A percentile compares a stretch with the other conserved stretches of the same genome.
Conservation (phyloP, 2,888 invertebrate species). For the Pilophorus perplexus region DNA sequence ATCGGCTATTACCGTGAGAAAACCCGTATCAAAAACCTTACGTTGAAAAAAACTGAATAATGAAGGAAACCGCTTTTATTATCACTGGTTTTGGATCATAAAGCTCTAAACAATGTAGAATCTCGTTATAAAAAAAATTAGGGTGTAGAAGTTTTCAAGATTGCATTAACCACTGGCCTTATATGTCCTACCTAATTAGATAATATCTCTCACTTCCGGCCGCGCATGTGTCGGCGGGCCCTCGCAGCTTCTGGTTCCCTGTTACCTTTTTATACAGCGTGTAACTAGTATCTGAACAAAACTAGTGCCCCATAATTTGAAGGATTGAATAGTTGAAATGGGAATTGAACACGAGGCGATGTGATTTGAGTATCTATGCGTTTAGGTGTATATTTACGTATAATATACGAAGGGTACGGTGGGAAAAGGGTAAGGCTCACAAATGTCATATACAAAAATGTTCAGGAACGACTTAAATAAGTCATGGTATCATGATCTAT, state of each 20-base stretch:
- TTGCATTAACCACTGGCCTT: slow-evolving; percentile 18
- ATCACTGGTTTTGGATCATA: slow-evolving; percentile 23
- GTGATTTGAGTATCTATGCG: too few relatives aligned
- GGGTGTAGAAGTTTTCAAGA: slow-evolving; percentile 13
- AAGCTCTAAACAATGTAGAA: slow-evolving; percentile 8
- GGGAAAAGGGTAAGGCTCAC: too few relatives aligned
- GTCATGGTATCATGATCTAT: too few relatives aligned
- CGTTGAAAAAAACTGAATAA: not conserved
- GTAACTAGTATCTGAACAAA: too few relatives aligned
- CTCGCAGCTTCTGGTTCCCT: slow-evolving; percentile 4
- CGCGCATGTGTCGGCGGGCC: not conserved
- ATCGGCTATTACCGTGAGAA: not conserved
- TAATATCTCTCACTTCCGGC: slow-evolving; percentile 17
- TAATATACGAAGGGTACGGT: too few relatives aligned
- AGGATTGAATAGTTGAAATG: too few relatives aligned
- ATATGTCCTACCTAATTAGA: slow-evolving; percentile 21
- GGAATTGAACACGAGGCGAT: too few relatives aligned
- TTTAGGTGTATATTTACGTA: too few relatives aligned
- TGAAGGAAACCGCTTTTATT: not conserved
- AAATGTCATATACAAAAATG: too few relatives aligned
- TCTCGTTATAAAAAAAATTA: slow-evolving; percentile 26
- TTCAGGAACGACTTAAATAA: too few relatives aligned
- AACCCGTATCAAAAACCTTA: slow-evolving; percentile 4
- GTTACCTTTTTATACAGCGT: too few relatives aligned
- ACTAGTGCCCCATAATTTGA: too few relatives aligned